phyloP scores from a whole-genome alignment of 2,888 invertebrate genomes.

The Tolmerus cingulatus region DNA sequence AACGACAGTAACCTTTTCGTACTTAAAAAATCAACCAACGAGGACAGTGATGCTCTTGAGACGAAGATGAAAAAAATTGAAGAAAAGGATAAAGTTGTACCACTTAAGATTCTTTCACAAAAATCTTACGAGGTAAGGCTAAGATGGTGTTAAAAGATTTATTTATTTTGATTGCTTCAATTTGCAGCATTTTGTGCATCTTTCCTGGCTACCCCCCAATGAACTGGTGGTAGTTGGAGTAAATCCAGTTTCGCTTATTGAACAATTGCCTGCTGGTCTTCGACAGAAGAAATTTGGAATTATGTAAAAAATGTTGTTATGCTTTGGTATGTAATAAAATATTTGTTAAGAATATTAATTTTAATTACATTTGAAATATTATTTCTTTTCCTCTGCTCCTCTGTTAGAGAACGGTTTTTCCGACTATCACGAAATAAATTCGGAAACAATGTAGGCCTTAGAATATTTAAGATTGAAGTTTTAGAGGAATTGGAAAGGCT shows the following conservation, averaged over 20 bases:
- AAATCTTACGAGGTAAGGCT: constrained; percentile 53
- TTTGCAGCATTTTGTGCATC: constrained; percentile 75
- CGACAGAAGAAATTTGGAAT: constrained; percentile 72
- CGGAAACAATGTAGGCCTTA: background rate
- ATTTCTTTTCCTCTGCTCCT: no score
- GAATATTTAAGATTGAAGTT: background rate
- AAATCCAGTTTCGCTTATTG: constrained; percentile 73
- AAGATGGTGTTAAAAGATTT: background rate
- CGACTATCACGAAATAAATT: background rate
- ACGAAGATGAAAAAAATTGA: constrained; percentile 55
- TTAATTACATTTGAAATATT: background rate
- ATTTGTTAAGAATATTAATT: background rate
- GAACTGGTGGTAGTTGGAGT: constrained; percentile 82
- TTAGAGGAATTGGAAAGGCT: background rate
- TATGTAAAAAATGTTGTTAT: background rate
- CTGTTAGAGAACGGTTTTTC: no score
- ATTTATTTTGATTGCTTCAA: constrained; percentile 56
- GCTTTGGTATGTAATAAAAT: constrained; percentile 18
- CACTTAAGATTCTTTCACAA: constrained; percentile 51
- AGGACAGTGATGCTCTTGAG: background rate
- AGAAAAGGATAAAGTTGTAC: constrained; percentile 43
- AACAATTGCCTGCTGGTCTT: constrained; percentile 76
- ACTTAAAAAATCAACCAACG: constrained; percentile 52
- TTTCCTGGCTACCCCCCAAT: constrained; percentile 72
- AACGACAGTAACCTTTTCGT: constrained; percentile 70